Percentiles rank a stretch among this genome's conserved stretches.
phyloP scores from a whole-genome alignment of 2,797 vertebrate species.

The Taeniopygia guttata region DNA sequence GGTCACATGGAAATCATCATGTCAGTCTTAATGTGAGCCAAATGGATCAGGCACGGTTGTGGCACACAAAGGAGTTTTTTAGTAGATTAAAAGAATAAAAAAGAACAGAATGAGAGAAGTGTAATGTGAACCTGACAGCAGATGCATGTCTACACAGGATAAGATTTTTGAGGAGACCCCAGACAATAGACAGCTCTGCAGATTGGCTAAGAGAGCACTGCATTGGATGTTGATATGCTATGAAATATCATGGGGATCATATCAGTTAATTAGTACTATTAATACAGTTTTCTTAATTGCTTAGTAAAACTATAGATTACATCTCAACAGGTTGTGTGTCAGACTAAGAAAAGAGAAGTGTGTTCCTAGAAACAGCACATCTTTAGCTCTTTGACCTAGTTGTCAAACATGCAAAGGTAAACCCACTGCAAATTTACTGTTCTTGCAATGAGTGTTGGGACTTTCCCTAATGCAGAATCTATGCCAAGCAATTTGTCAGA shows the following conservation, averaged over 20 bases:
- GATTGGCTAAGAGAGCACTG: not conserved
- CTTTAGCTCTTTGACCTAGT: not conserved
- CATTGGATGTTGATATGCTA: not conserved
- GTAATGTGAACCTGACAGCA: not conserved
- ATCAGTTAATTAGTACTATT: not conserved
- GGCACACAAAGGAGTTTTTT: not conserved
- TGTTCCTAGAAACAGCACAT: not conserved
- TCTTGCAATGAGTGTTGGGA: not conserved
- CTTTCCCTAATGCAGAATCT: not conserved
- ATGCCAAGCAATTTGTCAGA: not conserved
- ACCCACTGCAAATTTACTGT: not conserved
- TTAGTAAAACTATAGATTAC: not conserved
- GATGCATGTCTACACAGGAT: not conserved
- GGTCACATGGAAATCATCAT: not conserved
- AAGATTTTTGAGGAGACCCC: not conserved
- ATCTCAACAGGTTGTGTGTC: not conserved
- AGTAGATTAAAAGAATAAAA: not conserved
- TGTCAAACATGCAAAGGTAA: not conserved
- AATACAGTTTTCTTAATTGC: not conserved
- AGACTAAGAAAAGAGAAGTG: not conserved
- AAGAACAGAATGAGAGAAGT: not conserved
- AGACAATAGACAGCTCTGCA: fast-evolving
- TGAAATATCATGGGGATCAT: not conserved
- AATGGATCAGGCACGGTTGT: not conserved
- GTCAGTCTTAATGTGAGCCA: not conserved